Evolutionary conservation across 2,797 vertebrate species (phyloP), one percentile per base, ranked within the genome.

Genomic region (Enteromius treurensis): DNA sequence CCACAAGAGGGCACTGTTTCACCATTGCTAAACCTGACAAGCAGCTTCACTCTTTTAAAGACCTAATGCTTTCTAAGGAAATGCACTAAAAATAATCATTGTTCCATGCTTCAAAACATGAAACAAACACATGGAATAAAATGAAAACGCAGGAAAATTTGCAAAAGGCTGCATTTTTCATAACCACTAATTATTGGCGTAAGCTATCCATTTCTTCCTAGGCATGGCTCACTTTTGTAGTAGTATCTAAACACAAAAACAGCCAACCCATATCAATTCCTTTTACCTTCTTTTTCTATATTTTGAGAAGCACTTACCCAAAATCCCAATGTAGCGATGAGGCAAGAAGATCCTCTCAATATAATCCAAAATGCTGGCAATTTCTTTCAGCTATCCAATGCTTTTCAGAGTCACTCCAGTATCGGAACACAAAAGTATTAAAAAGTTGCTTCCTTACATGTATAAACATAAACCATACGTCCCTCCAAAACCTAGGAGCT

Each of bases 1-100:
- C 45, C 86, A 84, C 86, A 75, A 81, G 86, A 84, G 75, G 71
- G 80, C 86, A 70, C 75, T 84, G 68, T 84, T 58, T 81, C 19
- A 37, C 47, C 74, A 68, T 8, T 47, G 60, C 34, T 51, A 73
- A 79, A 68, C 58, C 49, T 49, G 62, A 37, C 67, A 55, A 62
- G 49, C 29, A 3, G n/a, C 71, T 15, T 10, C 15, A 15, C 42
- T 29, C 53, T 62, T 80, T 68, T 45, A 79, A 32, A 65, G 42
- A 71, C 26, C 10, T 19, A 45, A 29, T 37, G 69, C 2, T 55
- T 76, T 76, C 3, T 32, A 55, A 58, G n/a, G 19, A 42, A 60
- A 60, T 13, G 19, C 9, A 21, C 10, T 5, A 45, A 21, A 32
- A 45, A 69, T 13, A 11, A n/a, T 17, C 0, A 1, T 45, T 47